Evolutionary conservation across 2,797 vertebrate genomes (phyloP).

Genomic region (Danio aesculapii): DNA sequence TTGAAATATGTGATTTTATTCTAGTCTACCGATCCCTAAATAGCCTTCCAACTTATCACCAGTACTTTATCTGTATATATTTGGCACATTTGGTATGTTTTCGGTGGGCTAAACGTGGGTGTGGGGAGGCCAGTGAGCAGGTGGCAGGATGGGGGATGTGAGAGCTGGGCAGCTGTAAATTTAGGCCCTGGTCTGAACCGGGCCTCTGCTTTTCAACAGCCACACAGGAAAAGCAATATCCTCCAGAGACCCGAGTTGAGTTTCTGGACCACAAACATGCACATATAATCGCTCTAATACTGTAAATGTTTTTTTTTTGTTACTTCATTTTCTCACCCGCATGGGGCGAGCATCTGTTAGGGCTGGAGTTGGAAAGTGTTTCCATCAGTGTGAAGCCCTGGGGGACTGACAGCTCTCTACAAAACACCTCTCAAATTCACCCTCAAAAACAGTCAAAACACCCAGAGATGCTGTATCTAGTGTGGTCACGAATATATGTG

Average conservation of each 20-base stretch:
- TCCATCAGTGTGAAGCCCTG: conserved; percentile 35
- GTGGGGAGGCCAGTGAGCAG: conserved; percentile 48
- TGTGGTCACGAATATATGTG: conserved; percentile 45
- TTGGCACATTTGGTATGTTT: conserved; percentile 66
- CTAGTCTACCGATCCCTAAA: conserved; percentile 28
- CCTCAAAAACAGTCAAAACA: conserved; percentile 44
- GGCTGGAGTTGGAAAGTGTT: conserved; percentile 42
- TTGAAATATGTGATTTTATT: conserved; percentile 28
- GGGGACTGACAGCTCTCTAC: conserved; percentile 29
- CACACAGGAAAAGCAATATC: conserved; percentile 70
- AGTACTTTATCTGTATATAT: conserved; percentile 64
- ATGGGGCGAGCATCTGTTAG: conserved; percentile 37
- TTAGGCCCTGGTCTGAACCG: conserved; percentile 70
- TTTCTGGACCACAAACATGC: conserved; percentile 27
- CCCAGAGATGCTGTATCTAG: not conserved
- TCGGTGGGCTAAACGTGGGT: conserved; percentile 37
- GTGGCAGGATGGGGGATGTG: conserved; percentile 62
- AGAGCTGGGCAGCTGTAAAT: conserved; percentile 70
- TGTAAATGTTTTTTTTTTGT: conserved; percentile 16
- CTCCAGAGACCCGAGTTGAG: conserved; percentile 68
- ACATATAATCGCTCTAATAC: conserved; percentile 15
- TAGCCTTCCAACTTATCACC: not conserved
- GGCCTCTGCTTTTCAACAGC: conserved; percentile 65
- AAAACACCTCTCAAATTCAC: conserved; percentile 38
- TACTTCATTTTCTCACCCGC: conserved; percentile 30